Evolutionary conservation across 2,113 vertebrate genomes (phyloP).

Genomic region (Tragelaphus strepsiceros): DNA sequence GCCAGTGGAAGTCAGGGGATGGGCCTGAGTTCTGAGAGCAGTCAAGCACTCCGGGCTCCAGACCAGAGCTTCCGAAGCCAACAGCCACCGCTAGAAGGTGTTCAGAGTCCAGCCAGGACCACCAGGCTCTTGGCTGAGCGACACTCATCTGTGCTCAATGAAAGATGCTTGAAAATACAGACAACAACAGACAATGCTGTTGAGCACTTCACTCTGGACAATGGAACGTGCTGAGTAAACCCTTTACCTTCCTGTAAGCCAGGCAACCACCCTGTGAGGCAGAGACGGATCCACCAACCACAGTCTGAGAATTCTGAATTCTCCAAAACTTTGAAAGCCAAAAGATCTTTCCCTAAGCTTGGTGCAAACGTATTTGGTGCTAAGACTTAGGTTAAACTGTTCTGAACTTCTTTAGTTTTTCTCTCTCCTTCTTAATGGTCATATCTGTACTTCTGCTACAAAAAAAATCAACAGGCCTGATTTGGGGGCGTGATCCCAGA

Average conservation of each 20-base stretch:
- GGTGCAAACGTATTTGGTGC: neutral
- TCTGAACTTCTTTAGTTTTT: neutral
- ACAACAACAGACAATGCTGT: neutral
- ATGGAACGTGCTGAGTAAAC: neutral
- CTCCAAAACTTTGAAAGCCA: neutral
- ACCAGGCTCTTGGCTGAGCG: neutral
- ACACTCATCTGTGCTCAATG: neutral
- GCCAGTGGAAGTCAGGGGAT: neutral
- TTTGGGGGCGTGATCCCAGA: neutral
- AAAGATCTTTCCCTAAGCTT: neutral
- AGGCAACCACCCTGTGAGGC: neutral
- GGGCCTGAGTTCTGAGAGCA: neutral
- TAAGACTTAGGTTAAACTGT: neutral
- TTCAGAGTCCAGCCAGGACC: neutral
- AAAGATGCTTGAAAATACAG: neutral
- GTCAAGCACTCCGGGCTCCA: neutral
- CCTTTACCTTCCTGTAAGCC: rapidly evolving
- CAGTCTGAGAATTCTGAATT: neutral
- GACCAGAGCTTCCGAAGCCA: neutral
- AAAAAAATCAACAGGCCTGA: neutral
- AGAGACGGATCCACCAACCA: neutral
- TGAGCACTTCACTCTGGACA: neutral
- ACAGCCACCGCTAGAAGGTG: rapidly evolving
- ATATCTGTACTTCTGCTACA: neutral
- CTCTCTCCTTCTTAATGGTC: neutral